Evolutionary conservation across 1,140 invertebrate species (phyloP).

Genomic region (Hylaeus anthracinus): DNA sequence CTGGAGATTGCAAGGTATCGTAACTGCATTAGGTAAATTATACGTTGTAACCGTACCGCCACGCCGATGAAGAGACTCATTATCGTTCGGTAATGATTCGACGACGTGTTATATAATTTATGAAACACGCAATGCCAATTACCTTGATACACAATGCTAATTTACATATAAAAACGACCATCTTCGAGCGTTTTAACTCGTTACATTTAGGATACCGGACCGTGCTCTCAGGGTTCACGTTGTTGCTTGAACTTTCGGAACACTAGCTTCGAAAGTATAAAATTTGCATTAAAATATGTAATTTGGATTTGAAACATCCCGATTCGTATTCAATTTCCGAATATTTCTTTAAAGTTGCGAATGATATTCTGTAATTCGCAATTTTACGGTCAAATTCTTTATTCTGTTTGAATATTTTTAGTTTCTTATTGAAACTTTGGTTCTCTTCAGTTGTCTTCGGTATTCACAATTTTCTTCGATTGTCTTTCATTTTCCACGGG

Average conservation of each 20-base stretch:
- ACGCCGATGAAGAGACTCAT: constrained; percentile 37
- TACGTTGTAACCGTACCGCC: constrained; percentile 35
- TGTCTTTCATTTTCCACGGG: too few species aligned
- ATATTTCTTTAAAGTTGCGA: too few species aligned
- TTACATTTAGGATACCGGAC: neutral
- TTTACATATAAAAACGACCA: neutral
- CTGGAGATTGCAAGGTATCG: constrained; percentile 29
- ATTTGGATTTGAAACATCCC: too few species aligned
- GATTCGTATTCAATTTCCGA: too few species aligned
- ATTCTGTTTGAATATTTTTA: too few species aligned
- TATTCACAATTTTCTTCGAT: too few species aligned
- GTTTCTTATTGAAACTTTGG: too few species aligned
- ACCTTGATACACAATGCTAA: constrained; percentile 14
- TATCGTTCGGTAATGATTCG: constrained; percentile 43
- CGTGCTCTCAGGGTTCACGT: neutral
- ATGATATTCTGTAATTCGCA: too few species aligned
- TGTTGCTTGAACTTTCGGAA: neutral
- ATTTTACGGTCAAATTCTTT: too few species aligned
- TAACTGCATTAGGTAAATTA: constrained; percentile 44
- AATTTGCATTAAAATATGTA: too few species aligned
- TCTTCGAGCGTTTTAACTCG: neutral
- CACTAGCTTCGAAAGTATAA: too few species aligned
- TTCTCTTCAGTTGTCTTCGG: too few species aligned
- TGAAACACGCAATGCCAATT: constrained; percentile 28
- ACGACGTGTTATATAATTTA: constrained; percentile 46